phyloP scores from a whole-genome alignment of 2,888 invertebrate genomes.

The Parthenolecanium corni region DNA sequence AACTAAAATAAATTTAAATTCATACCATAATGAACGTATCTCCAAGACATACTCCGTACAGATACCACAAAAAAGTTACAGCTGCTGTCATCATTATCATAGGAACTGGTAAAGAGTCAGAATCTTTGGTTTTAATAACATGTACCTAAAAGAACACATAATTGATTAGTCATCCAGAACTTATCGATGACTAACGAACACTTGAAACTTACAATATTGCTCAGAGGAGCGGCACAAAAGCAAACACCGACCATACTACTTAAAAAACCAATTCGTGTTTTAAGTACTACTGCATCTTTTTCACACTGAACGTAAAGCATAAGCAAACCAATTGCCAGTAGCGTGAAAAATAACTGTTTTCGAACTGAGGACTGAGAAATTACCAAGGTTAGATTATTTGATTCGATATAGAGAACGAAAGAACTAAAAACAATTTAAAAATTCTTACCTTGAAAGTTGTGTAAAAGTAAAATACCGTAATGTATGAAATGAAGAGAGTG shows the following conservation, averaged over 20 bases:
- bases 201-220: conserved; percentile 48
- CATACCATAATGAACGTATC: conserved; percentile 69
- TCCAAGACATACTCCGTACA: conserved; percentile 65
- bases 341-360: conserved; percentile 49
- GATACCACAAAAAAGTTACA: conserved; percentile 70
- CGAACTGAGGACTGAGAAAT: conserved; percentile 44
- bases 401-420: not conserved
- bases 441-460: conserved; percentile 53
- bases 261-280: conserved; percentile 52
- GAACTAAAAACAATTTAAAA: not conserved
- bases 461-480: conserved; percentile 57
- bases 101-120: conserved; percentile 77
- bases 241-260: conserved; percentile 64
- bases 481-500: conserved; percentile 56
- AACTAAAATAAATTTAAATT: conserved; percentile 20
- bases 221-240: conserved; percentile 72
- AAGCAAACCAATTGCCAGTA: conserved; percentile 46
- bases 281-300: conserved; percentile 44
- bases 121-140: conserved; percentile 65
- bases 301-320: conserved; percentile 46
- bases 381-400: conserved; percentile 15
- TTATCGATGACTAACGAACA: not conserved
- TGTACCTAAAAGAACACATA: conserved; percentile 43
- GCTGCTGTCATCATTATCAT: conserved; percentile 72
- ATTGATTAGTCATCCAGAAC: not conserved